phyloP scores from a whole-genome alignment of 2,797 vertebrate species.

The Diplodus puntazzo region DNA sequence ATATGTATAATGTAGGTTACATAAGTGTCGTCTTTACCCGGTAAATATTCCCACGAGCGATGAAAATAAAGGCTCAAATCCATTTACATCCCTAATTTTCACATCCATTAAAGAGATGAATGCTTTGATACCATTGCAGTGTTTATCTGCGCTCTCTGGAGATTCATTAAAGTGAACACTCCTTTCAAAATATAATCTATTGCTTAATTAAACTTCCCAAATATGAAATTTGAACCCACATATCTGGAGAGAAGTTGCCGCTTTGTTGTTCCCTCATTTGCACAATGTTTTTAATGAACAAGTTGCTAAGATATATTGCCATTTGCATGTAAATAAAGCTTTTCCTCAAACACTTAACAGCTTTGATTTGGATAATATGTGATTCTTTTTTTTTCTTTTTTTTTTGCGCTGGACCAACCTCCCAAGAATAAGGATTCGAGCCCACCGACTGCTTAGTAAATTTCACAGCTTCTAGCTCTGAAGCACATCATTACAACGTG shows the following conservation, averaged over 20 bases:
- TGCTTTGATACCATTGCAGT: conserved; percentile 97
- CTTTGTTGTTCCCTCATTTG: conserved; percentile 90
- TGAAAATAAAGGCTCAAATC: conserved; percentile 88
- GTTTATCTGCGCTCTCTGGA: conserved; percentile 94
- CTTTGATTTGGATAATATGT: conserved; percentile 90
- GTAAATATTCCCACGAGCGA: conserved; percentile 88
- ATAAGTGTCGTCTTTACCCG: conserved; percentile 84
- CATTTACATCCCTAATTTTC: conserved; percentile 95
- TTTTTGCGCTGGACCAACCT: conserved; percentile 82
- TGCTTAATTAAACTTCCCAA: conserved; percentile 99
- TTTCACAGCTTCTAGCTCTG: conserved; percentile 94
- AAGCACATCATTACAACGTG: conserved; percentile 96
- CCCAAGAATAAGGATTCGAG: conserved; percentile 90
- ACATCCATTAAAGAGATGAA: conserved; percentile 98
- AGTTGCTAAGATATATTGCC: conserved; percentile 84
- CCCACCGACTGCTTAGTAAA: conserved; percentile 89
- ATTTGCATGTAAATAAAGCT: conserved; percentile 90
- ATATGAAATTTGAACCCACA: conserved; percentile 96
- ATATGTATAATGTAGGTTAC: conserved; percentile 83
- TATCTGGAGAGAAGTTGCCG: conserved; percentile 92
- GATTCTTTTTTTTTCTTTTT: conserved; percentile 61
- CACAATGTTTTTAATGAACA: conserved; percentile 90
- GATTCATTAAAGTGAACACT: conserved; percentile 97
- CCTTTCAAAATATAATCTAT: conserved; percentile 99
- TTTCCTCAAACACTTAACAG: conserved; percentile 88